phyloP scores from a whole-genome alignment of 2,888 invertebrate species.

The Drosophila mayaguana region DNA sequence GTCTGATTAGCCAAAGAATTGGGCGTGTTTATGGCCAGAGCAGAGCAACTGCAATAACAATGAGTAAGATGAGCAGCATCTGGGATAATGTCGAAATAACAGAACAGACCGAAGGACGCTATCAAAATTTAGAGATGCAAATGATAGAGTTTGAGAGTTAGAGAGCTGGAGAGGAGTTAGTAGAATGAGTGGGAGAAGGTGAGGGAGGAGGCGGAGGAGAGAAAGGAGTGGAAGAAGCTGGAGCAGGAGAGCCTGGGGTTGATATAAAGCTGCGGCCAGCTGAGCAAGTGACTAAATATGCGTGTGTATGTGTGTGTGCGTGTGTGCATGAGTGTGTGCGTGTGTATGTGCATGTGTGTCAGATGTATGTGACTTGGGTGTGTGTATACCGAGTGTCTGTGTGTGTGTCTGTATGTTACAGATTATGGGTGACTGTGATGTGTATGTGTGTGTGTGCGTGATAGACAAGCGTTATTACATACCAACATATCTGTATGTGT shows the following conservation, averaged over 20 bases:
- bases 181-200: not conserved
- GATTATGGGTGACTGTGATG: not conserved
- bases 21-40: constrained; percentile 60
- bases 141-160: constrained; percentile 39
- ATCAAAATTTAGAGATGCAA: constrained; percentile 58
- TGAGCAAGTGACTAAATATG: not conserved
- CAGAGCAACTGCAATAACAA: constrained; percentile 42
- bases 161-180: not conserved
- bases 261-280: not conserved
- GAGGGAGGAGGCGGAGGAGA: not conserved
- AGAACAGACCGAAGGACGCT: constrained; percentile 11
- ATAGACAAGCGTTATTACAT: not conserved
- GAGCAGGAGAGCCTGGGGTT: not conserved
- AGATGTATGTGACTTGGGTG: too few relatives aligned
- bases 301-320: not conserved
- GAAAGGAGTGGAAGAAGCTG: not conserved
- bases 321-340: not conserved
- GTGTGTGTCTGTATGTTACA: not conserved
- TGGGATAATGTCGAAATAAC: constrained; percentile 63
- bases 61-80: constrained; percentile 51
- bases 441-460: not conserved
- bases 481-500: not conserved
- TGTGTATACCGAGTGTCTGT: not conserved
- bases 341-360: not conserved
- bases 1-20: constrained; percentile 36